Evolutionary conservation across 2,888 invertebrate genomes (phyloP).

Genomic region (Mesoligia furuncula): DNA sequence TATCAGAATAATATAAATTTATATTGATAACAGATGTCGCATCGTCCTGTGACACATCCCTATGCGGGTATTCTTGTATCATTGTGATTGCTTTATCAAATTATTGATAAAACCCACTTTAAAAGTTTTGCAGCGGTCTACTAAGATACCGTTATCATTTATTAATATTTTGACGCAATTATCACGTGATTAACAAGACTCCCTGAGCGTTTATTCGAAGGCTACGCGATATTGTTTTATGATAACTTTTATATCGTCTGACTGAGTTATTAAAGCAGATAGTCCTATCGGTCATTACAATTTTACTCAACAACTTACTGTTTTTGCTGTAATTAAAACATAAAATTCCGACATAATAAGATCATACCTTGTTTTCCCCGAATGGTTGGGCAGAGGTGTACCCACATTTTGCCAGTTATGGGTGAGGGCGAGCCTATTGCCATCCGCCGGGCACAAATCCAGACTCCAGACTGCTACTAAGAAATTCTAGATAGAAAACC

Average conservation of each 20-base stretch:
- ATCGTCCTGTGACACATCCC: conserved; percentile 37
- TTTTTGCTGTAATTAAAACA: neutral
- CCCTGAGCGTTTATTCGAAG: conserved; percentile 14
- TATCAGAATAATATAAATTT: neutral
- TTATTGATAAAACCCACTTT: conserved; percentile 13
- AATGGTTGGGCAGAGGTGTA: neutral
- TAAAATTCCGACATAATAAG: neutral
- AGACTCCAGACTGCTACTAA: neutral
- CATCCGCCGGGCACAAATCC: too few relatives aligned
- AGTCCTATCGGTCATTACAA: neutral
- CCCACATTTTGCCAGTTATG: too few relatives aligned
- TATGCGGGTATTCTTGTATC: conserved; percentile 32
- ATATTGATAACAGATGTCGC: conserved; percentile 26
- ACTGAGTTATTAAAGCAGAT: conserved; percentile 8
- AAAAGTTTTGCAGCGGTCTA: neutral
- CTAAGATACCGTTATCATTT: conserved; percentile 18
- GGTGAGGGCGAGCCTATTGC: too few relatives aligned
- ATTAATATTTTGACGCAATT: conserved; percentile 10
- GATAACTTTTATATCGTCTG: conserved; percentile 23
- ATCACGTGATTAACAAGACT: conserved; percentile 6
- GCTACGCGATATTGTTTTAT: conserved; percentile 1
- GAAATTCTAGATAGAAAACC: neutral
- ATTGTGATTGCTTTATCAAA: conserved; percentile 31
- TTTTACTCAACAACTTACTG: neutral
- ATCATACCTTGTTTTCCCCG: neutral